phyloP scores from a whole-genome alignment of 2,797 vertebrate genomes.

The Anguilla megastoma region DNA sequence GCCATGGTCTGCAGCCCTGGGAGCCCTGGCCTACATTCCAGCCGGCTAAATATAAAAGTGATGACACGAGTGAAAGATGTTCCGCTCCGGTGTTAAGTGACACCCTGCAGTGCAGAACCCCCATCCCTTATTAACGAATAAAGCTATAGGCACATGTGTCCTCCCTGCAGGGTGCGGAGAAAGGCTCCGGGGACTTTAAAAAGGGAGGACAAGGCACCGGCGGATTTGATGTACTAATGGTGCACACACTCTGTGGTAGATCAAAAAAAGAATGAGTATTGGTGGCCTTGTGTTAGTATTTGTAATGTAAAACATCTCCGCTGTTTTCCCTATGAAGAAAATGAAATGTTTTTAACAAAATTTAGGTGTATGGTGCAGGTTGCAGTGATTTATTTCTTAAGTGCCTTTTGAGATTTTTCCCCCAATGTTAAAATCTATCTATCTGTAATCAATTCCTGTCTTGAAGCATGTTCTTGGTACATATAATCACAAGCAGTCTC shows the following conservation, averaged over 20 bases:
- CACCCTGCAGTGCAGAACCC: background rate
- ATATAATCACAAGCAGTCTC: background rate
- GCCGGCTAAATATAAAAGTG: constrained; percentile 29
- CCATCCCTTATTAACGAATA: background rate
- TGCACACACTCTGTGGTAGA: background rate
- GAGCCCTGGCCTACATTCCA: constrained; percentile 3
- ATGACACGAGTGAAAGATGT: constrained; percentile 24
- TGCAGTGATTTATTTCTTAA: background rate
- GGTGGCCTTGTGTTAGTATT: background rate
- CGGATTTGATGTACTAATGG: background rate
- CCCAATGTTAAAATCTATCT: background rate
- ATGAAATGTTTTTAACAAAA: background rate
- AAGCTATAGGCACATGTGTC: background rate
- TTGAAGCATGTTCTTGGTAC: background rate
- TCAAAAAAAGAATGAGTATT: background rate
- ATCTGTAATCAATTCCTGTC: background rate
- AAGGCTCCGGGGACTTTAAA: background rate
- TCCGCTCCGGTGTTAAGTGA: constrained; percentile 26
- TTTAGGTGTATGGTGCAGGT: background rate
- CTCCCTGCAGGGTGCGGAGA: background rate
- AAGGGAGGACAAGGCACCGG: background rate
- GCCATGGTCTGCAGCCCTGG: constrained; percentile 7
- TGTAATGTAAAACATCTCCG: background rate
- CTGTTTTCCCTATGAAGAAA: background rate
- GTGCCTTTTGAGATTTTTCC: background rate